Evolutionary conservation across 2,888 invertebrate genomes (phyloP).

Genomic region (Amblyjoppa fuscipennis): DNA sequence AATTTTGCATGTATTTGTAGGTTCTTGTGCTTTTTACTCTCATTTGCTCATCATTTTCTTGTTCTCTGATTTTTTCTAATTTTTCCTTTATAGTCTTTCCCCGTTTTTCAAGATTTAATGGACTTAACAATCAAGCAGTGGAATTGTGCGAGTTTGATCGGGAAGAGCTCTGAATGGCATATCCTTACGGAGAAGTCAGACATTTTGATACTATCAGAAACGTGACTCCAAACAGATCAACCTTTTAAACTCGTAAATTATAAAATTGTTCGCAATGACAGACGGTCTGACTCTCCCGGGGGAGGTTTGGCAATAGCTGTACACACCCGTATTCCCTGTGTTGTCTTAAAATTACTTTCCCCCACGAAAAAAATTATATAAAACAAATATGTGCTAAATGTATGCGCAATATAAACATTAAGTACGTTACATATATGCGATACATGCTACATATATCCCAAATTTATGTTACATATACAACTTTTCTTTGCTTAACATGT

Average conservation of each 20-base stretch:
- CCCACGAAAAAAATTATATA: too few species aligned
- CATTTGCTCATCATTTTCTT: background rate
- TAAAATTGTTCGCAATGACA: background rate
- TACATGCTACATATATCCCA: too few species aligned
- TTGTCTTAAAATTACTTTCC: background rate
- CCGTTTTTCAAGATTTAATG: background rate
- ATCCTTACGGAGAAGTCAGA: background rate
- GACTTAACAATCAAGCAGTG: background rate
- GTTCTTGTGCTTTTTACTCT: background rate
- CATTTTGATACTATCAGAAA: background rate
- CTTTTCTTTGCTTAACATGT: too few species aligned
- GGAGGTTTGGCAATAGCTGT: background rate
- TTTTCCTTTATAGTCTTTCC: background rate
- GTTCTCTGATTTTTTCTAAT: background rate
- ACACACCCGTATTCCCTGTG: background rate
- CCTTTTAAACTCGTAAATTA: background rate
- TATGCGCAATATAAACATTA: too few species aligned
- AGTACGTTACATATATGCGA: too few species aligned
- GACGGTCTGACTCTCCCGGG: background rate
- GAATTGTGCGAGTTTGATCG: background rate
- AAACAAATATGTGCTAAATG: too few species aligned
- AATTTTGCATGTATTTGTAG: too few species aligned
- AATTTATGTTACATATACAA: too few species aligned
- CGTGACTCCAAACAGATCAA: background rate
- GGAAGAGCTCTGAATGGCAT: background rate